These are phyloP conservation scores for Agrilus cyanescens DNA, from an alignment of 2,888 invertebrate genomes.

Conservation along the genomic window DNA sequence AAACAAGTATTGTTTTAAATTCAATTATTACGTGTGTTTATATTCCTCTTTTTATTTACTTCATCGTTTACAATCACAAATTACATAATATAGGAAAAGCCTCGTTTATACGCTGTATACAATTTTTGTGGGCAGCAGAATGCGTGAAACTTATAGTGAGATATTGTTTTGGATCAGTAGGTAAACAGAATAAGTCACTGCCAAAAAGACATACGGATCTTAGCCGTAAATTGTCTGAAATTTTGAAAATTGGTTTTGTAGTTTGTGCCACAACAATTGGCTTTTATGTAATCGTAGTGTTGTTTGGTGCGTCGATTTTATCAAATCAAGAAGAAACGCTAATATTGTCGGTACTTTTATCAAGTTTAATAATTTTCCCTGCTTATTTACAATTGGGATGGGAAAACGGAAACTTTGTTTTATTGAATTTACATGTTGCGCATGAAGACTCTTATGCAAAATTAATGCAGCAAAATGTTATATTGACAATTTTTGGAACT, in stretches of 20 bases:
- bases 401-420: slow-evolving; percentile 41
- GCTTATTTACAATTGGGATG: slow-evolving; percentile 49
- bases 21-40: slow-evolving; percentile 51
- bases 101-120: slow-evolving; percentile 32
- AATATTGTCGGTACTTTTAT: slow-evolving; percentile 50
- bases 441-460: slow-evolving; percentile 42
- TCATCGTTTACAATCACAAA: slow-evolving; percentile 44
- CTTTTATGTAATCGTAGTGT: slow-evolving; percentile 48
- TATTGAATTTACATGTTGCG: slow-evolving; percentile 41
- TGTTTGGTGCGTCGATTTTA: slow-evolving; percentile 57
- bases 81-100: slow-evolving; percentile 49
- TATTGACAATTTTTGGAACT: slow-evolving; percentile 56
- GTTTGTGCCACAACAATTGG: slow-evolving; percentile 31
- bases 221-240: slow-evolving; percentile 41
- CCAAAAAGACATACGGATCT: slow-evolving; percentile 21
- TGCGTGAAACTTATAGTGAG: slow-evolving; percentile 38
- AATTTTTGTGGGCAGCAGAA: slow-evolving; percentile 38
- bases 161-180: slow-evolving; percentile 20
- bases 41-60: slow-evolving; percentile 44
- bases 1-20: slow-evolving; percentile 27
- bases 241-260: slow-evolving; percentile 35
- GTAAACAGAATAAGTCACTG: slow-evolving; percentile 26
- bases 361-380: slow-evolving; percentile 51
- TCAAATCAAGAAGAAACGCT: slow-evolving; percentile 54
- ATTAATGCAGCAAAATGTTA: slow-evolving; percentile 45